A percentile compares a stretch with the other conserved stretches of the same genome.
These are phyloP conservation scores for Rutilus rutilus DNA, from an alignment of 2,113 vertebrate genomes.

Conservation along the genomic window DNA sequence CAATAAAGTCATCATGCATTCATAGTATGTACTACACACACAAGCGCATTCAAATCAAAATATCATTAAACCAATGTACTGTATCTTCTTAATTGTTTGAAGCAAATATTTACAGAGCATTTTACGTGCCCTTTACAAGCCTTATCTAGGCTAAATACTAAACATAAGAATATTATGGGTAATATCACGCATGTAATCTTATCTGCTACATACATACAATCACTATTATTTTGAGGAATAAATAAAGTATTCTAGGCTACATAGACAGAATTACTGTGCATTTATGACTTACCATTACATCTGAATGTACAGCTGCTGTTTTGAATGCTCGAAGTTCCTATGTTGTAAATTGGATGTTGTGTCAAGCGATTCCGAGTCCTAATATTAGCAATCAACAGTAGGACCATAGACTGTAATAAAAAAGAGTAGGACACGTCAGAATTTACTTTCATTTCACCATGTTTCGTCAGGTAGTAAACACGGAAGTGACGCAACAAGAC, in stretches of 20 bases:
- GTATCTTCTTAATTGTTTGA: no score
- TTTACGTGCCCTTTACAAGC: no score
- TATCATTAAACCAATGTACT: neutral
- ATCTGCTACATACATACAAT: no score
- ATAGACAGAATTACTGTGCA: neutral
- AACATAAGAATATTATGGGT: no score
- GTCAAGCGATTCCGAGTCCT: neutral
- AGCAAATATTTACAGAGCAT: no score
- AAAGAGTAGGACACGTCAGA: neutral
- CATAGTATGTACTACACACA: neutral
- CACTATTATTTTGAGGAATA: no score
- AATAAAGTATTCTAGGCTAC: neutral
- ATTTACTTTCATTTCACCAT: conserved; percentile 26
- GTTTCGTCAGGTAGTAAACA: conserved; percentile 12
- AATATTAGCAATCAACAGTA: neutral
- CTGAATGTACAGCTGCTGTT: neutral
- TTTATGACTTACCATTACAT: neutral
- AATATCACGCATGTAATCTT: no score
- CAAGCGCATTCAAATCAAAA: neutral
- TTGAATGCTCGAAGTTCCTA: neutral
- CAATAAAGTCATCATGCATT: neutral
- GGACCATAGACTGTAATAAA: neutral
- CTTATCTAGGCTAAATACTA: no score
- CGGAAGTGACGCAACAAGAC: neutral
- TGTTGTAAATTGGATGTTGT: neutral